Conservation (phyloP, 2,888 invertebrate genomes). For the Xanthorhoe designata region DNA sequence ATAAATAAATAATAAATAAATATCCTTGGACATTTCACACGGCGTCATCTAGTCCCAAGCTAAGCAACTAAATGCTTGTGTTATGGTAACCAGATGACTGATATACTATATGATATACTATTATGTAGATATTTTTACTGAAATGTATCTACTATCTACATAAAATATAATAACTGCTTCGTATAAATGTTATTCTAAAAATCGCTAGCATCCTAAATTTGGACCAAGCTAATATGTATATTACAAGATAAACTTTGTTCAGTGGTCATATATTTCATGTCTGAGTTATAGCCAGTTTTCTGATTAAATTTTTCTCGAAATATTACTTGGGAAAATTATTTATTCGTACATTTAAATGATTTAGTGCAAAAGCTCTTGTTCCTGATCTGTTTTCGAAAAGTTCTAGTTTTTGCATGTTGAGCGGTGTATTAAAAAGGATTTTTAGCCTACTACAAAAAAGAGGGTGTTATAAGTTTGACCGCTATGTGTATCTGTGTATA, state of each 20-base stretch:
- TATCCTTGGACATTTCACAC: too few species aligned
- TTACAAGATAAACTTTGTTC: slow-evolving; percentile 76
- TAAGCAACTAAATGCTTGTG: too few species aligned
- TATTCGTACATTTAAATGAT: slow-evolving; percentile 43
- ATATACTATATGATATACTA: too few species aligned
- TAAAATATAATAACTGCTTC: too few species aligned
- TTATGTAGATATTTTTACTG: too few species aligned
- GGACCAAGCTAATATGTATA: slow-evolving; percentile 56
- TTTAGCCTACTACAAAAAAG: not conserved
- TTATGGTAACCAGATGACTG: too few species aligned
- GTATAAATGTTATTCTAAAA: not conserved
- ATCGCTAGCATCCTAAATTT: slow-evolving; percentile 27
- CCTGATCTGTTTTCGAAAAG: slow-evolving; percentile 33
- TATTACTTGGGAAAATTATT: slow-evolving; percentile 52
- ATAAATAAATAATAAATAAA: too few species aligned
- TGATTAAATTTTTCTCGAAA: slow-evolving; percentile 65
- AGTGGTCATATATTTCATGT: slow-evolving; percentile 72
- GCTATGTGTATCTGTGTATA: too few species aligned
- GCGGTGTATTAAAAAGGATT: not conserved
- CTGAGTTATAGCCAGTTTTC: slow-evolving; percentile 68
- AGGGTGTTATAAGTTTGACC: too few species aligned
- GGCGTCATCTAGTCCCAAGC: too few species aligned
- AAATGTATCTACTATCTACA: too few species aligned
- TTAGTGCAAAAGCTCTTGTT: slow-evolving; percentile 33
- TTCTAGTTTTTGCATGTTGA: slow-evolving; percentile 14